These are phyloP conservation scores for Eudasyphora cyanicolor DNA, from an alignment of 2,888 invertebrate genomes.

Conservation along the genomic window DNA sequence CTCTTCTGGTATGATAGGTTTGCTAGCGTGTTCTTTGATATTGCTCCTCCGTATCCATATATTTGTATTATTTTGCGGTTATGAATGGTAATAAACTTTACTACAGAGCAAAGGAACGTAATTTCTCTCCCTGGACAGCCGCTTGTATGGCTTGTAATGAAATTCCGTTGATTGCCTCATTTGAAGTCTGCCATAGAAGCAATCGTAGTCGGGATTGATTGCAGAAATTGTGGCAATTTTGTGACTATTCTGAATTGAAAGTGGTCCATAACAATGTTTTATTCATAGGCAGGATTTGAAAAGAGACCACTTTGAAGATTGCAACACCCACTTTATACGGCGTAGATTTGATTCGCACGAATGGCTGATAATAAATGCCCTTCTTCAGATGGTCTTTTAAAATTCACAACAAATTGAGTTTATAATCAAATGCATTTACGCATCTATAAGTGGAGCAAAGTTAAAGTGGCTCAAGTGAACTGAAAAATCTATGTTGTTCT, in stretches of 20 bases:
- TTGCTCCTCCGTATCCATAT: not conserved
- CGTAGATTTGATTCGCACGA: not conserved
- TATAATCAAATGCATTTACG: too few species aligned
- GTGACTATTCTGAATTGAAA: not conserved
- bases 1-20: not conserved
- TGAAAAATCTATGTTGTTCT: too few species aligned
- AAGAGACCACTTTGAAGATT: not conserved
- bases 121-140: not conserved
- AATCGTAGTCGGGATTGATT: slow-evolving; percentile 6
- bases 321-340: too few species aligned
- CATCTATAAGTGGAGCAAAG: too few species aligned
- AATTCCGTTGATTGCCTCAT: slow-evolving; percentile 19
- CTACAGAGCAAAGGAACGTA: not conserved
- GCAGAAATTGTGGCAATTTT: slow-evolving; percentile 1
- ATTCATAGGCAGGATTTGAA: not conserved
- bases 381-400: not conserved
- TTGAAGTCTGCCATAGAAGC: slow-evolving; percentile 3
- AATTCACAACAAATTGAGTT: not conserved
- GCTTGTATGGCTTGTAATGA: slow-evolving; percentile 19
- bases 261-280: slow-evolving; percentile 3
- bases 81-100: slow-evolving; percentile 27
- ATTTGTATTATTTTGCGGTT: slow-evolving; percentile 27
- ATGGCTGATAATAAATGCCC: not conserved
- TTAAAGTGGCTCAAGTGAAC: too few species aligned
- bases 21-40: slow-evolving; percentile 12